Evolutionary conservation across 2,797 vertebrate genomes (phyloP).

Genomic region (Coccyzus lansbergi): DNA sequence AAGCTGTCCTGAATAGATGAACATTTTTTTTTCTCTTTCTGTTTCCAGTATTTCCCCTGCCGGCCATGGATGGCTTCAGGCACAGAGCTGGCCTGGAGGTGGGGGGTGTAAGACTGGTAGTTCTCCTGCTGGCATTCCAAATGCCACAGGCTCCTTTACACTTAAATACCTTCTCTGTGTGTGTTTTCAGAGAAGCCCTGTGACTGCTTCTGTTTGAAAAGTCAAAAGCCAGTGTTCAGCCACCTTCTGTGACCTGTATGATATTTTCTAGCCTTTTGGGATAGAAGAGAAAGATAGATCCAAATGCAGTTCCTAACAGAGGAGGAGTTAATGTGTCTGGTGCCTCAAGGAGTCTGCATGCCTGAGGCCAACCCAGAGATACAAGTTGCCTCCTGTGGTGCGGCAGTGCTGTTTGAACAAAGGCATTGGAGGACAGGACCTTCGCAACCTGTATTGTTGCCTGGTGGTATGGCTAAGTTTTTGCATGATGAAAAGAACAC

Average conservation of each 20-base stretch:
- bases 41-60: background rate
- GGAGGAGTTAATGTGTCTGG: background rate
- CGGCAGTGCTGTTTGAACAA: background rate
- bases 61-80: background rate
- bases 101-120: background rate
- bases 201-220: background rate
- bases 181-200: background rate
- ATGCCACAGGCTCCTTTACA: background rate
- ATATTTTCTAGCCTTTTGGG: background rate
- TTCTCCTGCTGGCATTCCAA: background rate
- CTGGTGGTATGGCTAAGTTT: background rate
- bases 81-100: background rate
- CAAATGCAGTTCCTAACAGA: background rate
- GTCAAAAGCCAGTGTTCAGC: background rate
- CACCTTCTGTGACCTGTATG: constrained; percentile 1
- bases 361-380: background rate
- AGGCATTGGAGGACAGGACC: background rate
- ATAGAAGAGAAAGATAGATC: background rate
- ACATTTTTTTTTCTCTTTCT: background rate
- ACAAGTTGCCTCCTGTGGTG: background rate
- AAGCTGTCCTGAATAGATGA: background rate
- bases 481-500: background rate
- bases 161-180: background rate
- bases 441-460: background rate
- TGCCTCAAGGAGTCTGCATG: background rate